These are phyloP conservation scores for Ladona fulva DNA, from an alignment of 1,140 invertebrate species.

Conservation along the genomic window DNA sequence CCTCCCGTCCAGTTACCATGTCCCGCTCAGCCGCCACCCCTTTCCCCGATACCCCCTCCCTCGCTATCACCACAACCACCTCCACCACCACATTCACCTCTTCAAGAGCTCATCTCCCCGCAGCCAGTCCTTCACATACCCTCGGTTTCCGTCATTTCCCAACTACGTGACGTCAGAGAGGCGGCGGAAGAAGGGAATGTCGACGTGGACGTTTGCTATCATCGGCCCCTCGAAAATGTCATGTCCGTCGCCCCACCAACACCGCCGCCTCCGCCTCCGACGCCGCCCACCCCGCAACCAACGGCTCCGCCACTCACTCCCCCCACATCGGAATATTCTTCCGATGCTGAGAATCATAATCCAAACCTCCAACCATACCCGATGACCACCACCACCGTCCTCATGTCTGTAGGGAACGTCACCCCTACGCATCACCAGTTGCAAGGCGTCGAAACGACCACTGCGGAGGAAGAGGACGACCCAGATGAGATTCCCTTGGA, in stretches of 20 bases:
- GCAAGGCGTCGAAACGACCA: conserved; percentile 29
- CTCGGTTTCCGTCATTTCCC: not conserved
- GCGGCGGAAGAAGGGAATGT: conserved; percentile 8
- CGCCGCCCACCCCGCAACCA: conserved; percentile 18
- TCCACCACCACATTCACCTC: conserved; percentile 28
- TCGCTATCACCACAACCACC: conserved; percentile 26
- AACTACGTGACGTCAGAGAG: conserved; percentile 12
- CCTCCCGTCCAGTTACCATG: conserved; percentile 43
- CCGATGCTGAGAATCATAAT: conserved; percentile 55
- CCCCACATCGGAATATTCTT: conserved; percentile 61
- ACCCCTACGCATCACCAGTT: not conserved
- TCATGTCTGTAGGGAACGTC: conserved; percentile 13
- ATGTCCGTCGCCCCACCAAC: not conserved
- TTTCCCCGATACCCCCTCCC: conserved; percentile 28
- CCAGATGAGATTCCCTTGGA: conserved; percentile 26
- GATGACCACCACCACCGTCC: conserved; percentile 13
- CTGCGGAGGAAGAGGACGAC: conserved; percentile 31
- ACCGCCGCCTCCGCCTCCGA: not conserved
- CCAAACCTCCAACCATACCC: conserved; percentile 35
- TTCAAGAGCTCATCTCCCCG: conserved; percentile 11
- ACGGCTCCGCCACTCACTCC: conserved; percentile 48
- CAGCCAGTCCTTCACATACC: conserved; percentile 20
- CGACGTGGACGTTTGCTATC: not conserved
- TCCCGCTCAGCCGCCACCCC: conserved; percentile 23
- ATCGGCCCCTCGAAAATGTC: not conserved